Evolutionary conservation across 2,888 invertebrate species (phyloP).

Genomic region (Neuroscelio doddi): DNA sequence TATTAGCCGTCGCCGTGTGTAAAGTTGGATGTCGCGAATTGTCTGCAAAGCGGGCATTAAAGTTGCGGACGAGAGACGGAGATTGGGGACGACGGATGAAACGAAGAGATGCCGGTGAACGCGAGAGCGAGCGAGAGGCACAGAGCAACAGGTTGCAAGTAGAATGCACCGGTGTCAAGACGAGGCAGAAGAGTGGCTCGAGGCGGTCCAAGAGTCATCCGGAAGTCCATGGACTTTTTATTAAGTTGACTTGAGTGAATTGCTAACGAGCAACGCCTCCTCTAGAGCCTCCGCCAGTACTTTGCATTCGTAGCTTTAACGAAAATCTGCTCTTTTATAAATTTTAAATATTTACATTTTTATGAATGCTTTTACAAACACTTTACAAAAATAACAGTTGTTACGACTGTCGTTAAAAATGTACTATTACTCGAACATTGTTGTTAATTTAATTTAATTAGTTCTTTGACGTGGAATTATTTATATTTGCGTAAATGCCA

Average conservation of each 20-base stretch:
- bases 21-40: slow-evolving; percentile 7
- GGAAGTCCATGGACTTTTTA: slow-evolving; percentile 25
- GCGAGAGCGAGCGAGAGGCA: slow-evolving; percentile 57
- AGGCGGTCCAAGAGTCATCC: slow-evolving; percentile 36
- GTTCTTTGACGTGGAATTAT: no score
- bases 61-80: slow-evolving; percentile 10
- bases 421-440: no score
- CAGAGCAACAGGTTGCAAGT: slow-evolving; percentile 70
- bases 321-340: no score
- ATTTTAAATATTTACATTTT: no score
- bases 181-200: slow-evolving; percentile 42
- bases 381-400: no score
- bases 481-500: no score
- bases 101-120: slow-evolving; percentile 37
- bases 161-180: slow-evolving; percentile 65
- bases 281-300: background rate
- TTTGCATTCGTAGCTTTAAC: background rate
- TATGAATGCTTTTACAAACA: no score
- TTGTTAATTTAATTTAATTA: no score
- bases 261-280: slow-evolving; percentile 4
- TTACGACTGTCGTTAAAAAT: no score
- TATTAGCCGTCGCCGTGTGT: slow-evolving; percentile 4
- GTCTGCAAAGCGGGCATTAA: slow-evolving; percentile 7
- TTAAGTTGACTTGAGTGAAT: slow-evolving; percentile 1
- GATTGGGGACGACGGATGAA: slow-evolving; percentile 18